phyloP scores from a whole-genome alignment of 64 coral and sea anemone species.

The Anthopleura sola region DNA sequence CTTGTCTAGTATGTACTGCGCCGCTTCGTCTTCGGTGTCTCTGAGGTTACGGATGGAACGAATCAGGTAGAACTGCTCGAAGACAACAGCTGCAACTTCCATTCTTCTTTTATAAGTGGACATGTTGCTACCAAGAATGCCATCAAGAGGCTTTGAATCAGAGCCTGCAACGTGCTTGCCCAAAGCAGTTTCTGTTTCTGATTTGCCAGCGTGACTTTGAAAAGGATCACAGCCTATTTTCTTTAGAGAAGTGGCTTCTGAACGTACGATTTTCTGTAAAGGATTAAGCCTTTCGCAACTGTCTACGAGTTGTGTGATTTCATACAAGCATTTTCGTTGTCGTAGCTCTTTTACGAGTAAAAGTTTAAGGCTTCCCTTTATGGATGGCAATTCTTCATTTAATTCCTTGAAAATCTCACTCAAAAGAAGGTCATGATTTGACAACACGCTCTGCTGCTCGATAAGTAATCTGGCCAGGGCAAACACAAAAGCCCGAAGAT shows the following conservation, averaged over 20 bases:
- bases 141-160: conserved; percentile 9
- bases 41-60: conserved; percentile 53
- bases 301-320: conserved; percentile 49
- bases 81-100: conserved; percentile 30
- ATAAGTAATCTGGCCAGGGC: conserved; percentile 51
- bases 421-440: neutral
- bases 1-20: conserved; percentile 22
- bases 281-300: conserved; percentile 19
- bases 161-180: conserved; percentile 25
- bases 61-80: conserved; percentile 59
- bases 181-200: conserved; percentile 23
- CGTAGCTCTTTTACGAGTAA: conserved; percentile 47
- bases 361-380: neutral
- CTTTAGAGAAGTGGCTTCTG: neutral
- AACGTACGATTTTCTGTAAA: neutral
- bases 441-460: neutral
- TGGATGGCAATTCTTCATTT: neutral
- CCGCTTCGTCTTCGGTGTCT: conserved; percentile 81
- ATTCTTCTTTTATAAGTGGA: conserved; percentile 17
- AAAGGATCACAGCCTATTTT: conserved; percentile 27
- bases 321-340: conserved; percentile 52
- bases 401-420: neutral
- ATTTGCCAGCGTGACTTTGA: neutral
- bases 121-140: conserved; percentile 17
- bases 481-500: conserved; percentile 45